Base-by-base conservation (phyloP, 2,797 vertebrate species). In the Lophius americanus region DNA sequence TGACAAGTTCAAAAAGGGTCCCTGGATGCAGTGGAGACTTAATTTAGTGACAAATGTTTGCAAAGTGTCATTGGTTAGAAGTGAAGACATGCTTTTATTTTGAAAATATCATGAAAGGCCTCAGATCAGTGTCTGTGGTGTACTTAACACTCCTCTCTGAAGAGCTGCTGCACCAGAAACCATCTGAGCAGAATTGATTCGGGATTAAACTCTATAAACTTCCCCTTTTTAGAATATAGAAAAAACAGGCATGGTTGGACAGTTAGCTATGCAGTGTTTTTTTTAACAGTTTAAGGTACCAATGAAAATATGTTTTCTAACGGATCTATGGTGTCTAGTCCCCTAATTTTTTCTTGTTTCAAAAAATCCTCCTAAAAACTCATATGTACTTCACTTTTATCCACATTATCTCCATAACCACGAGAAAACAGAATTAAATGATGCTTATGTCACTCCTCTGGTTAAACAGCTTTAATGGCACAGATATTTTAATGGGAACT, bases 391-490 rank as follows among this genome's bases (percentile, higher is more conserved):
- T 23, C 23, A 23, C 23, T 23, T 23, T 23, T 23, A 2, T 23
- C 23, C 23, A 23, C 23, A 23, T 23, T 23, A 23, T 23, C 23
- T 23, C 23, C 23, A 23, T 23, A 23, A 23, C 23, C 23, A 23
- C 23, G 23, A 23, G 23, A 23, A 23, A 23, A 62, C n/a, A 5
- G 37, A 23, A 43, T 12, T 42, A 38, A 35, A 61, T 51, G 9
- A 58, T 9, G 32, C 41, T 50, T 11, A 37, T 6, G 38, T 5
- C 23, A 63, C 6, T 49, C 42, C 11, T 79, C 83, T 83, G 85
- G 80, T 90, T 76, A 85, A 86, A 87, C 38, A 79, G 76, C 56
- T 91, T 91, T 90, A 91, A 86, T 90, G 57, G 39, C 12, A 76
- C 9, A 59, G 7, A 46, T 7, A 60, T 43, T 3, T 33, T 13